Evolutionary conservation across 1,140 invertebrate genomes (phyloP).

Genomic region (Centruroides vittatus): DNA sequence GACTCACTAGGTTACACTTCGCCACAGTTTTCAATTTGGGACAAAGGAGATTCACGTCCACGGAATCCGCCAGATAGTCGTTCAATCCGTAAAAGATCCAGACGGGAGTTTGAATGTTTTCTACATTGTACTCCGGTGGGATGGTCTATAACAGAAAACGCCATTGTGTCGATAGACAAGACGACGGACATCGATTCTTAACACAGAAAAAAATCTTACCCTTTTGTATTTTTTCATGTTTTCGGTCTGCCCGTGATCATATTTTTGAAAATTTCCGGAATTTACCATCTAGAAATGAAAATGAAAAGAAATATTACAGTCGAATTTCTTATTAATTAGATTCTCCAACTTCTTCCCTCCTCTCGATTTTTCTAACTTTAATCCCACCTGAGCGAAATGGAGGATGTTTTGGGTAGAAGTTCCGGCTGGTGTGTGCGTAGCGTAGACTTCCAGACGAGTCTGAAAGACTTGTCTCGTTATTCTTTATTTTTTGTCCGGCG

Average conservation of each 20-base stretch:
- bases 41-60: constrained; percentile 17
- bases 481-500: too few species aligned
- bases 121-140: constrained; percentile 40
- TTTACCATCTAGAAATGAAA: constrained; percentile 10
- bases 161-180: too few species aligned
- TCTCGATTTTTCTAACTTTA: too few species aligned
- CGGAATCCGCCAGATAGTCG: constrained; percentile 37
- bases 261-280: background rate
- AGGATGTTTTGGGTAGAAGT: constrained; percentile 60
- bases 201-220: background rate
- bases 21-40: constrained; percentile 13
- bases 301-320: too few species aligned
- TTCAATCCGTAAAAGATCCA: constrained; percentile 43
- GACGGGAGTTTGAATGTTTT: constrained; percentile 37
- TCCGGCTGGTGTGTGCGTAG: constrained; percentile 67
- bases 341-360: too few species aligned
- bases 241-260: too few species aligned
- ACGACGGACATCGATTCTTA: background rate
- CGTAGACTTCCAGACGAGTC: constrained; percentile 55
- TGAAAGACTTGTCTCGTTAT: constrained; percentile 20
- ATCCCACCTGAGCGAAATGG: constrained; percentile 34
- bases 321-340: too few species aligned
- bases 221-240: background rate
- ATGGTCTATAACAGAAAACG: constrained; percentile 1
- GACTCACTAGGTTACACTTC: constrained; percentile 3